Base-by-base conservation (phyloP, 1,140 invertebrate genomes). In the Trichonephila clavipes region DNA sequence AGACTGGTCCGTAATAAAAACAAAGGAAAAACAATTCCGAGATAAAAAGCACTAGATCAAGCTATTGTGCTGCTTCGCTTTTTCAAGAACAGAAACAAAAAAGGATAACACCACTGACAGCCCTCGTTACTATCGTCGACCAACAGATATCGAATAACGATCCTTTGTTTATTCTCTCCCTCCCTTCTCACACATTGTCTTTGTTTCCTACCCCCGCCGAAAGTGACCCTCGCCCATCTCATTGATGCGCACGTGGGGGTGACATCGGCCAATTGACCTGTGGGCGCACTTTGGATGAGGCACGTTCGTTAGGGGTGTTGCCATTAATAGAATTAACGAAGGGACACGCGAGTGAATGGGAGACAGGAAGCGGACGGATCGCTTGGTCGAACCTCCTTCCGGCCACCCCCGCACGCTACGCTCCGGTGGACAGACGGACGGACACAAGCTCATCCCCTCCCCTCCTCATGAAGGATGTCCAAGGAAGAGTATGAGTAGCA, bases 311-410 rank as follows among this genome's bases (percentile, higher is more conserved):
- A 18, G 62, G 62, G 18, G 16, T 40, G 28, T 77, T 34, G 16
- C 72, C 72, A 77, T 28, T 77, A 77, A 34, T 77, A 40, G 72
- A 77, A 77, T 34, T 77, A 77, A 77, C 34, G 72, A 77, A 40
- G 34, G 34, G 28, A 34, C 72, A 77, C 72, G 72, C 72, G 72
- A 24, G 28, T 77, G 24, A 77, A 77, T 77, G 72, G 72, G 14
- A 40, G 72, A 40, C 72, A 34, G 72, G 72, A 77, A 77, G 72
- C 72, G 72, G 72, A 77, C 72, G 72, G 34, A 34, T 34, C 72
- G 72, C 72, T 77, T 34, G 12, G 72, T 19, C 72, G 72, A 77
- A 34, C 28, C 28, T 77, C 72, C 28, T 77, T 77, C 72, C 72
- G 72, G 72, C 28, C 24, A 14, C 34, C 72, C 72, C 72, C 72